Percentiles rank a stretch among this genome's conserved stretches.
phyloP scores from a whole-genome alignment of 2,888 invertebrate species.

The Aphodius sticticus region DNA sequence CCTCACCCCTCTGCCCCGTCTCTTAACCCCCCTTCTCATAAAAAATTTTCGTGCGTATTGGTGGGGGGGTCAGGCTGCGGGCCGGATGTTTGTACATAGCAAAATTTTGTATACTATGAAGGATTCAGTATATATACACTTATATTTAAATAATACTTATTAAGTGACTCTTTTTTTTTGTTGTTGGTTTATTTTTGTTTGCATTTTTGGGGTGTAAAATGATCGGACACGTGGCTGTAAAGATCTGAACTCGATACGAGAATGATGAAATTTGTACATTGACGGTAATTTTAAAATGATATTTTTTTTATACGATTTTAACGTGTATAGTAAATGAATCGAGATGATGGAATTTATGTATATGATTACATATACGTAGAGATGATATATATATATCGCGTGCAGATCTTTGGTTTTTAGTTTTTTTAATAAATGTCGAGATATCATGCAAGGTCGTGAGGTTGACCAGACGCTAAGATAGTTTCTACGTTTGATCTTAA shows the following conservation, averaged over 20 bases:
- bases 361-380: constrained; percentile 23
- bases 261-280: constrained; percentile 12
- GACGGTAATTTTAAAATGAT: constrained; percentile 9
- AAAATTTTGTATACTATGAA: constrained; percentile 12
- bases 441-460: background rate
- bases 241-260: constrained; percentile 52
- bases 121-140: background rate
- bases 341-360: constrained; percentile 8
- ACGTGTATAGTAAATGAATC: background rate
- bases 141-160: background rate
- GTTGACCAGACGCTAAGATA: constrained; percentile 9
- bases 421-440: constrained; percentile 16
- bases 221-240: constrained; percentile 54
- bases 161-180: constrained; percentile 11
- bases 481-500: background rate
- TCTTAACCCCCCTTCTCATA: constrained; percentile 9
- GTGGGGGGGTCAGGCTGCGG: background rate
- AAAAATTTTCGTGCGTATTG: constrained; percentile 20
- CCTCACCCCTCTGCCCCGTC: constrained; percentile 18
- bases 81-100: constrained; percentile 16
- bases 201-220: constrained; percentile 48
- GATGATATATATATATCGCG: constrained; percentile 34
- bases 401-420: constrained; percentile 35
- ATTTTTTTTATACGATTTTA: constrained; percentile 21
- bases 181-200: constrained; percentile 13